Evolutionary conservation across 2,113 vertebrate species (phyloP), one percentile per base, ranked within the genome.

Genomic region (Podarcis cretensis): DNA sequence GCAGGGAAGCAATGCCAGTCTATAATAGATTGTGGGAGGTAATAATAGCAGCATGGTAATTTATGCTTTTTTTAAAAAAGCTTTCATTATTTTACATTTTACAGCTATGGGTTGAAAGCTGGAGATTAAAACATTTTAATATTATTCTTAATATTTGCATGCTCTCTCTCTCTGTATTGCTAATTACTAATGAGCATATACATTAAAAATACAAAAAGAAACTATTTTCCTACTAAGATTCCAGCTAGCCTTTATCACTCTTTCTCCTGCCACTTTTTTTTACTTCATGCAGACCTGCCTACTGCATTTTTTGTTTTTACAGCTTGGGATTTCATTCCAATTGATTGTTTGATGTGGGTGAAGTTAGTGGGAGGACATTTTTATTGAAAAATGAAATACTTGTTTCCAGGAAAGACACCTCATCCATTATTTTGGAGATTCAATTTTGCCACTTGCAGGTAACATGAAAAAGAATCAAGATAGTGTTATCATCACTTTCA

Each of bases 301-400:
- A 54, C 91, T 21, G 59, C 40, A 8, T 9, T 93, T 96, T 94
- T 43, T 86, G 30, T 30, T n/a, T 91, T 32, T 7, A 14, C 48
- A 76, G 78, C 89, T 84, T 83, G 91, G 81, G 91, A 91, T 93
- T 92, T 90, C 40, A 95, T 96, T 95, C 86, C 87, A 66, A 69
- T 92, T 89, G 89, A 83, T 94, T 93, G 57, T 59, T 80, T 93
- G 84, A 73, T 94, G 85, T 92, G 84, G 87, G 78, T 85, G 76
- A 59, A 4, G 71, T 59, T 76, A 81, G 57, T 90, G 86, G 77
- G 91, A 80, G 83, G 85, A 90, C 1, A 81, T 92, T 95, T 96
- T 91, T 93, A 88, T 93, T 83, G 85, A 88, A 93, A 93, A 95
- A 91, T 87, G 43, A 92, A 96, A 93, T 9, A 13, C 65, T 81